Evolutionary conservation across 2,888 invertebrate genomes (phyloP).

Genomic region (Emmelina monodactyla): DNA sequence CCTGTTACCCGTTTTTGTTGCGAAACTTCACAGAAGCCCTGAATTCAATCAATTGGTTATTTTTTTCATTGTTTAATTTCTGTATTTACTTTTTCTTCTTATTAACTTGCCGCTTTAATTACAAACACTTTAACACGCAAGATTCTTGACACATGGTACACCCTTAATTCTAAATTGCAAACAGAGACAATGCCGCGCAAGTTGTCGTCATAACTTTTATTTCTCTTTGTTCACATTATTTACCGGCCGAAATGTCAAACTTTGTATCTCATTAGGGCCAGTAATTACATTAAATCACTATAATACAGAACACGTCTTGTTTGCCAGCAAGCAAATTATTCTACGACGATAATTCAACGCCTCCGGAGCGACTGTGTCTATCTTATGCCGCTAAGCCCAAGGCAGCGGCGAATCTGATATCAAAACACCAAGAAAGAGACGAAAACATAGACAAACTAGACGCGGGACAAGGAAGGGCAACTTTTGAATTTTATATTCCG

Average conservation of each 20-base stretch:
- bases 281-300: conserved; percentile 37
- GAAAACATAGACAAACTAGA: conserved; percentile 21
- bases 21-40: too few relatives aligned
- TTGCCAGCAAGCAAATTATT: conserved; percentile 37
- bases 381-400: conserved; percentile 64
- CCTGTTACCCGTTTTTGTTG: too few relatives aligned
- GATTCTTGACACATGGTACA: too few relatives aligned
- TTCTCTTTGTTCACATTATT: too few relatives aligned
- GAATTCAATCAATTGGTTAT: too few relatives aligned
- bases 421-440: conserved; percentile 35
- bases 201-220: too few relatives aligned
- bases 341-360: conserved; percentile 33
- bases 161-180: too few relatives aligned
- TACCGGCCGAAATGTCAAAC: conserved; percentile 18
- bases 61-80: too few relatives aligned
- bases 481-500: conserved; percentile 65
- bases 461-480: conserved; percentile 36
- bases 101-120: too few relatives aligned
- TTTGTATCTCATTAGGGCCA: conserved; percentile 26
- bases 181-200: too few relatives aligned
- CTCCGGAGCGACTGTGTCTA: conserved; percentile 48
- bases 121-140: too few relatives aligned
- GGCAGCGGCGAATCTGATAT: conserved; percentile 54
- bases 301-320: conserved; percentile 32
- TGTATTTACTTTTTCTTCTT: too few relatives aligned